These are phyloP conservation scores for Drusus annulatus DNA, from an alignment of 1,140 invertebrate genomes.

Conservation along the genomic window DNA sequence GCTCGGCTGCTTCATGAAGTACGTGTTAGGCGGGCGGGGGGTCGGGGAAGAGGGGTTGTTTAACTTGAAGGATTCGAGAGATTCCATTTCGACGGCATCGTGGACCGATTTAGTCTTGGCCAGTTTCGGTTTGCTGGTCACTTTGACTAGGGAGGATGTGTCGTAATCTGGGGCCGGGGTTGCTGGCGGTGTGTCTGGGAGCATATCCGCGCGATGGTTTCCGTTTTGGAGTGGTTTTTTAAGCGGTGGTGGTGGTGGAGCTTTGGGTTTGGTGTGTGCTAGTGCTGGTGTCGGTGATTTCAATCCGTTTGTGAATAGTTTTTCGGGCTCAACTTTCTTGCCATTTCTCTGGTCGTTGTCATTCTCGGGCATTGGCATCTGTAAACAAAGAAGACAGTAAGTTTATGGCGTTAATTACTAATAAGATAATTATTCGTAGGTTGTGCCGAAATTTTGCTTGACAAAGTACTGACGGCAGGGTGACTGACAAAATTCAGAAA, in stretches of 20 bases:
- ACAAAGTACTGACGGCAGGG: no score
- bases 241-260: constrained; percentile 64
- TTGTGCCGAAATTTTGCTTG: no score
- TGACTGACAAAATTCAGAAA: no score
- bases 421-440: no score
- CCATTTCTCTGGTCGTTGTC: no score
- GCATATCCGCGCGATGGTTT: constrained; percentile 48
- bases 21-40: constrained; percentile 78
- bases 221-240: constrained; percentile 60
- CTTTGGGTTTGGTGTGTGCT: constrained; percentile 61
- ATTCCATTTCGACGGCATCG: constrained; percentile 79
- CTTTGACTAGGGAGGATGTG: constrained; percentile 58
- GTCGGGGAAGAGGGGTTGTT: constrained; percentile 74
- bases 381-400: constrained; percentile 50
- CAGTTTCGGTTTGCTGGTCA: constrained; percentile 64
- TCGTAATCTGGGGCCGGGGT: constrained; percentile 79
- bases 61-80: constrained; percentile 80
- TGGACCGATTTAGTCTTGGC: constrained; percentile 63
- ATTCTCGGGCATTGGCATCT: constrained; percentile 61
- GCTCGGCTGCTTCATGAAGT: constrained; percentile 73
- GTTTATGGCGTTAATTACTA: no score
- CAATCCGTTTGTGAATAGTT: constrained; percentile 7
- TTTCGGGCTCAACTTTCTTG: constrained; percentile 37
- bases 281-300: constrained; percentile 11
- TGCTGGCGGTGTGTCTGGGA: constrained; percentile 64